Evolutionary conservation across 2,797 vertebrate genomes (phyloP).

Genomic region (Muscicapa comitata): DNA sequence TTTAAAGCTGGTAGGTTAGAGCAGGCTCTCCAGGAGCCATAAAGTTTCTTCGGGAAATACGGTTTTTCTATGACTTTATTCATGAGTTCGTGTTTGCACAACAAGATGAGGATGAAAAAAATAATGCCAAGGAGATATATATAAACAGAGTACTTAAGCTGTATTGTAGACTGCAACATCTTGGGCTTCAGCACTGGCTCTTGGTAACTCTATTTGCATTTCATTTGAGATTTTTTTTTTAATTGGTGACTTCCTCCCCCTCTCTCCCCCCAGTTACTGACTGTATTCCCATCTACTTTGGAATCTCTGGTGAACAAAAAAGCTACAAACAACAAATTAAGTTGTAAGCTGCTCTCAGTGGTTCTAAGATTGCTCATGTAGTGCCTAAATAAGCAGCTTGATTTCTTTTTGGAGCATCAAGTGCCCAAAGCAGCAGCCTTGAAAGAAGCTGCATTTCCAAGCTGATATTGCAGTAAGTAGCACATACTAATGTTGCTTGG

Average conservation of each 20-base stretch:
- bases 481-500: neutral
- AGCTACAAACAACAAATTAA: neutral
- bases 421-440: neutral
- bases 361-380: neutral
- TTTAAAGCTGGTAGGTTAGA: neutral
- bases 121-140: fast-evolving
- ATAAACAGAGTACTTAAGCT: neutral
- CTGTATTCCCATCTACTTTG: neutral
- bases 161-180: neutral
- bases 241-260: neutral
- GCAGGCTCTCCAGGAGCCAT: neutral
- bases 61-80: neutral
- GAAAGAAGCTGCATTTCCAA: neutral
- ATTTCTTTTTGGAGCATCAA: neutral
- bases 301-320: neutral
- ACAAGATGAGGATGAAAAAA: neutral
- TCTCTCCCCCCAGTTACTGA: fast-evolving
- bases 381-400: neutral
- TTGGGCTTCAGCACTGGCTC: neutral
- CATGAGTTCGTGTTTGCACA: neutral
- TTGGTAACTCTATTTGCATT: neutral
- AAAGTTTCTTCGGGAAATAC: neutral
- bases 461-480: neutral
- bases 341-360: neutral
- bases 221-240: neutral